These are phyloP conservation scores for Propithecus perrieri DNA, from an alignment of 2,797 vertebrate species.

Conservation along the genomic window DNA sequence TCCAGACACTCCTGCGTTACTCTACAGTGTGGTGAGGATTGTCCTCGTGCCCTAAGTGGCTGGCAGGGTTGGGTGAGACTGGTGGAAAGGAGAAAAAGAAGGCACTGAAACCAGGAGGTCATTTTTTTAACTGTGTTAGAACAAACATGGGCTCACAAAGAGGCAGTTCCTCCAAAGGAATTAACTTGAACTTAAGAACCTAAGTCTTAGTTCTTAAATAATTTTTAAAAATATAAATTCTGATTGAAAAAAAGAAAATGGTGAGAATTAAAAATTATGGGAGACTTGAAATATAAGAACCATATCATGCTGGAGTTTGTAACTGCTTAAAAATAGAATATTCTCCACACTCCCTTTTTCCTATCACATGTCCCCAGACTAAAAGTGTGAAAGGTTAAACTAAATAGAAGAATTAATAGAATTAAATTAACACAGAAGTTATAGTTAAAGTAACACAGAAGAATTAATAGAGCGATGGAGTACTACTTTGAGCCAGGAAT, in stretches of 20 bases:
- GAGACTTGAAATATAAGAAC: neutral
- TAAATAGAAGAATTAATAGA: neutral
- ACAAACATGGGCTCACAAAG: neutral
- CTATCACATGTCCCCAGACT: neutral
- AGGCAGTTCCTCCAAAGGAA: neutral
- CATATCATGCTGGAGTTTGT: neutral
- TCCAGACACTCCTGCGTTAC: neutral
- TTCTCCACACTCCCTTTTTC: neutral
- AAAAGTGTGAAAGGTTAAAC: neutral
- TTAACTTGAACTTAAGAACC: neutral
- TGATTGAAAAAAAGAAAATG: neutral
- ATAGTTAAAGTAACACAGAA: neutral
- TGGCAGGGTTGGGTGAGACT: neutral
- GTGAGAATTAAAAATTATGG: neutral
- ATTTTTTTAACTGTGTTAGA: neutral
- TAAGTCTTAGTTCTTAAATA: neutral
- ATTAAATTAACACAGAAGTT: neutral
- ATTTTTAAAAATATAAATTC: neutral
- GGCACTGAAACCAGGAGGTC: rapidly evolving
- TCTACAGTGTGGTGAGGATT: neutral
- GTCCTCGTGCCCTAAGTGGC: neutral
- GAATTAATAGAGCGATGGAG: neutral
- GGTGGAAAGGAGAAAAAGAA: neutral
- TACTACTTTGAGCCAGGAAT: neutral
- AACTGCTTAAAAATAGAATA: neutral